Percentiles rank a stretch among this genome's conserved stretches.
These are phyloP conservation scores for Strongylocentrotus purpuratus DNA, from an alignment of 35 echinoderm and acorn worm species.

Conservation along the genomic window DNA sequence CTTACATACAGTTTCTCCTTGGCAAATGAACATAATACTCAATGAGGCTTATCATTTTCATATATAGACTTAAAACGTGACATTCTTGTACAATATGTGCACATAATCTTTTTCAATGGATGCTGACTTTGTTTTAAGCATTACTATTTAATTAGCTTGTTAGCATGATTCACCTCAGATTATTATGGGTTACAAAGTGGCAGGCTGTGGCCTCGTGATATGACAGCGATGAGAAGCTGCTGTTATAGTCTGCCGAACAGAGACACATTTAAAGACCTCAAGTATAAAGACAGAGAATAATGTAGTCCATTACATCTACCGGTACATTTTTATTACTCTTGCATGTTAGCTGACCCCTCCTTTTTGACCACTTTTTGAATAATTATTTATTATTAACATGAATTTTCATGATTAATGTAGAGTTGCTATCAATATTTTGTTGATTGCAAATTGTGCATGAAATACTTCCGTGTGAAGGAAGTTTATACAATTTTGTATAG, in stretches of 20 bases:
- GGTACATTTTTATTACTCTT: background rate
- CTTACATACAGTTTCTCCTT: background rate
- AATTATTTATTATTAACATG: no score
- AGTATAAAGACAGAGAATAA: background rate
- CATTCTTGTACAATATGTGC: no score
- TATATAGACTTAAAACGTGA: background rate
- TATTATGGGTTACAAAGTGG: background rate
- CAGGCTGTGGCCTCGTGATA: slow-evolving; percentile 7
- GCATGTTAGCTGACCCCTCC: no score
- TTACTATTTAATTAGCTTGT: background rate
- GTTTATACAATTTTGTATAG: no score
- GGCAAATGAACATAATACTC: background rate
- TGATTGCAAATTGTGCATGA: no score
- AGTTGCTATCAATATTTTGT: no score
- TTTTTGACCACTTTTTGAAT: no score
- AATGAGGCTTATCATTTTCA: background rate
- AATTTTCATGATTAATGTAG: no score
- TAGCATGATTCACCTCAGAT: background rate
- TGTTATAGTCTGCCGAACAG: background rate
- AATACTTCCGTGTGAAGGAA: no score
- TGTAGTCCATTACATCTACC: background rate
- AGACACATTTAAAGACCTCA: background rate
- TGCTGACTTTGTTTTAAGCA: background rate
- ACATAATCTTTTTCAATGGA: background rate
- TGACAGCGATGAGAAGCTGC: background rate